A percentile compares a stretch with the other conserved stretches of the same genome.
Conservation (phyloP, 2,113 vertebrate species). For the Limanda limanda region DNA sequence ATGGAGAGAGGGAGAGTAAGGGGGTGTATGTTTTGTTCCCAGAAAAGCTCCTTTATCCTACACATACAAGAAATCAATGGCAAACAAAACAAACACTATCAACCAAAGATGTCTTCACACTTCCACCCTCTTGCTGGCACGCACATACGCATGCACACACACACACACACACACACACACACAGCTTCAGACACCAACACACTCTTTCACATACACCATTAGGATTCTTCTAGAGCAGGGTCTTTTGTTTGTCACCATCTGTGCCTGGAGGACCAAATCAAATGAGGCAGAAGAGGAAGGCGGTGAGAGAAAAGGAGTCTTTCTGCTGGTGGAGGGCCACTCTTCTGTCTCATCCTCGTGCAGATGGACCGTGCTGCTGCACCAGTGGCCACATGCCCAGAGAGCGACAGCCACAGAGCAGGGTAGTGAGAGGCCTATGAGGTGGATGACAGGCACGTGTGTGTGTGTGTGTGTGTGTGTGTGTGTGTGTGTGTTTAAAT, state of each 20-base stretch:
- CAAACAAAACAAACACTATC: constrained; percentile 30
- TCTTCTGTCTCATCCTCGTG: constrained; percentile 45
- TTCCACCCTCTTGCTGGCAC: constrained; percentile 29
- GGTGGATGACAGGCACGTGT: constrained; percentile 24
- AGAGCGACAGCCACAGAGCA: constrained; percentile 19
- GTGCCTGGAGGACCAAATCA: constrained; percentile 61
- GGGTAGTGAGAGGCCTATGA: background rate
- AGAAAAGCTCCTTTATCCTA: constrained; percentile 56
- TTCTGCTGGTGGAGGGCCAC: constrained; percentile 51
- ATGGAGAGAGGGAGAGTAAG: constrained; percentile 13
- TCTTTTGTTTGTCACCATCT: constrained; percentile 68
- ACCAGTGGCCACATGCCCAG: constrained; percentile 63
- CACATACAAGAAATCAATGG: constrained; percentile 63
- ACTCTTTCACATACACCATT: constrained; percentile 56
- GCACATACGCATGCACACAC: background rate
- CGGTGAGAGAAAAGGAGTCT: constrained; percentile 53
- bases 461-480: constrained; percentile 23
- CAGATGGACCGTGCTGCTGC: constrained; percentile 62
- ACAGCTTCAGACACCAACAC: constrained; percentile 3
- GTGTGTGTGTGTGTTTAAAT: constrained; percentile 2
- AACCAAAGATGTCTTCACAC: constrained; percentile 34
- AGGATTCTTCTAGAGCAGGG: constrained; percentile 50
- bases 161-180: background rate
- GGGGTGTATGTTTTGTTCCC: constrained; percentile 36
- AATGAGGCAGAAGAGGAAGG: constrained; percentile 60